Base-by-base conservation (phyloP, 2,797 vertebrate species). In the Danio jaintianensis region DNA sequence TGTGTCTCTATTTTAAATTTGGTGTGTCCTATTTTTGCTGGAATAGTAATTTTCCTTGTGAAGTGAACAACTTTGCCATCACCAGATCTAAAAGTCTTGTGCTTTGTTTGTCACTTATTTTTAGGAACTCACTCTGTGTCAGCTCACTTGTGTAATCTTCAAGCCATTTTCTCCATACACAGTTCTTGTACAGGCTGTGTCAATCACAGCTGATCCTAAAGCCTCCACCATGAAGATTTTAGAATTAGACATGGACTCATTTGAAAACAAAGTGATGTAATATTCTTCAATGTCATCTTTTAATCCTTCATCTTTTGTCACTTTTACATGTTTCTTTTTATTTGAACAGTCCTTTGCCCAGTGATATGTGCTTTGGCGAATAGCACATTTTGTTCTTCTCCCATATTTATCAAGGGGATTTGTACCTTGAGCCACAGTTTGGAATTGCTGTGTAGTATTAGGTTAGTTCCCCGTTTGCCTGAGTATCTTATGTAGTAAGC, bases 191-290 rank as follows among this genome's bases (percentile, higher is more conserved):
- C 80, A 86, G 5, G 76, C 82, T 42, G 85, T 86, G 75, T 87
- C 82, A 38, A 83, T 79, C 3, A 84, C 72, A 15, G 82, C 84
- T 42, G 74, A 81, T 11, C 72, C 82, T 2, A 85, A 56, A 12
- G 63, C 72, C 63, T 84, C 76, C 7, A 82, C 36, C 48, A 86
- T 29, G n/a, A 83, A 80, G 2, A 88, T 85, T 11, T 87, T 66
- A 40, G 42, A 48, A 4, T 16, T 43, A 45, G 40, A 66, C n/a
- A 66, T 20, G 66, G 42, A 66, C 13, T 12, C 16, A 47, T 66
- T 66, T 45, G 42, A 13, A 66, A 47, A 47, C 42, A 20, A 20
- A 20, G 63, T 47, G 11, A 47, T 47, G 42, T 45, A 45, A 47
- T 18, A 47, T 45, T 66, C 63, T 66, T 66, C 43, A 45, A 22